These are phyloP conservation scores for Oscheius sp. DNA, from an alignment of 2,888 invertebrate species.

Conservation along the genomic window DNA sequence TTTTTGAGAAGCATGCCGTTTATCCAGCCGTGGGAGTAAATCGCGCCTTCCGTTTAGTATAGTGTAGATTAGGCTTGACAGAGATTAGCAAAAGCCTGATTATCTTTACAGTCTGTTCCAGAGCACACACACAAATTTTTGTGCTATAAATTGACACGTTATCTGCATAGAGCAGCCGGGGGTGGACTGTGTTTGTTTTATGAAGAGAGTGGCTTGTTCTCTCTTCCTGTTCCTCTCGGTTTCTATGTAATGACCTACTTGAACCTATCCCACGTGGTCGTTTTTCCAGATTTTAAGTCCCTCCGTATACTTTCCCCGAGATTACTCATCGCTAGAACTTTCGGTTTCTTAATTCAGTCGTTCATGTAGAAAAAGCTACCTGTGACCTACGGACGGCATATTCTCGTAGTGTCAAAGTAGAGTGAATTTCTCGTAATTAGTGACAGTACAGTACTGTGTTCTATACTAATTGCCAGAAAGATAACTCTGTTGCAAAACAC, in stretches of 20 bases:
- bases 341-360: background rate
- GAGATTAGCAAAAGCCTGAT: background rate
- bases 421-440: too few relatives aligned
- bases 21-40: background rate
- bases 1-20: slow-evolving; percentile 16
- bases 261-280: background rate
- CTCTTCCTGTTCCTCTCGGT: background rate
- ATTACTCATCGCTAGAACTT: background rate
- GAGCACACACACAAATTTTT: too few relatives aligned
- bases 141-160: too few relatives aligned
- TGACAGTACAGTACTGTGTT: too few relatives aligned
- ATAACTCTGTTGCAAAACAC: too few relatives aligned
- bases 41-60: background rate
- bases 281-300: background rate
- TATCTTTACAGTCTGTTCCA: too few relatives aligned
- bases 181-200: slow-evolving; percentile 12
- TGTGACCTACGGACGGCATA: too few relatives aligned
- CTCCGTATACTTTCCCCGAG: background rate
- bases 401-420: too few relatives aligned
- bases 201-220: background rate
- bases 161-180: background rate
- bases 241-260: background rate
- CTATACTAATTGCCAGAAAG: too few relatives aligned
- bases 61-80: slow-evolving; percentile 5
- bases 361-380: background rate